Conservation (phyloP, 2,113 vertebrate genomes). For the Amphilophus citrinellus region DNA sequence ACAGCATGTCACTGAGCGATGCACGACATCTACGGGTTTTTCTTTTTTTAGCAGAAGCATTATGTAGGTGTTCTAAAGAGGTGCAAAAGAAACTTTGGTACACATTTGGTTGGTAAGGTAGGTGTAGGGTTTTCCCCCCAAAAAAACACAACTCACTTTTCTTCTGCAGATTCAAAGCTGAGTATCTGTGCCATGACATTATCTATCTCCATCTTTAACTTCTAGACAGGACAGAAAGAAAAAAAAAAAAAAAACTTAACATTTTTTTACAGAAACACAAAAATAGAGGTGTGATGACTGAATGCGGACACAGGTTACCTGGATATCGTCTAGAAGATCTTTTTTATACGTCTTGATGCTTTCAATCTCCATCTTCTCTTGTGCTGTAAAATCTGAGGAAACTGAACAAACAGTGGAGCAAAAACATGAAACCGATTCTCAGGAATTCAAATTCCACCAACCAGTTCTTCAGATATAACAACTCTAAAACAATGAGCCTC, state of each 20-base stretch:
- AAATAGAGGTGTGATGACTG: neutral
- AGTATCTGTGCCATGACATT: constrained; percentile 89
- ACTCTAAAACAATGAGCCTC: neutral
- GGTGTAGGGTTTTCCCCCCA: neutral
- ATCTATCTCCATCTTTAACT: constrained; percentile 90
- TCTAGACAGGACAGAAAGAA: constrained; percentile 73
- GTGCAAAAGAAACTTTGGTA: accelerated
- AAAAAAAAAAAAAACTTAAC: neutral
- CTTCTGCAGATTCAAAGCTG: constrained; percentile 85
- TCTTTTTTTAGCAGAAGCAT: neutral
- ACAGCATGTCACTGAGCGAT: neutral
- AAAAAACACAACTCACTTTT: constrained; percentile 79
- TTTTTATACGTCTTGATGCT: constrained; percentile 84
- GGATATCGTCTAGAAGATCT: constrained; percentile 91
- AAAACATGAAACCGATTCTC: neutral
- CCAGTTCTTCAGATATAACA: neutral
- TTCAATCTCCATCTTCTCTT: constrained; percentile 88
- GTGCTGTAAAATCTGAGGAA: constrained; percentile 79
- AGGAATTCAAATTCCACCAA: neutral
- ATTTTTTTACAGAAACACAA: neutral
- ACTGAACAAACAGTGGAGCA: constrained; percentile 67
- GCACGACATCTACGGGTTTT: neutral
- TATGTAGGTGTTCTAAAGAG: neutral
- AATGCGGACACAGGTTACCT: constrained; percentile 69
- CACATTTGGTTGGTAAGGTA: neutral